Evolutionary conservation across 2,113 vertebrate species (phyloP).

Genomic region (Sapayoa aenigma): DNA sequence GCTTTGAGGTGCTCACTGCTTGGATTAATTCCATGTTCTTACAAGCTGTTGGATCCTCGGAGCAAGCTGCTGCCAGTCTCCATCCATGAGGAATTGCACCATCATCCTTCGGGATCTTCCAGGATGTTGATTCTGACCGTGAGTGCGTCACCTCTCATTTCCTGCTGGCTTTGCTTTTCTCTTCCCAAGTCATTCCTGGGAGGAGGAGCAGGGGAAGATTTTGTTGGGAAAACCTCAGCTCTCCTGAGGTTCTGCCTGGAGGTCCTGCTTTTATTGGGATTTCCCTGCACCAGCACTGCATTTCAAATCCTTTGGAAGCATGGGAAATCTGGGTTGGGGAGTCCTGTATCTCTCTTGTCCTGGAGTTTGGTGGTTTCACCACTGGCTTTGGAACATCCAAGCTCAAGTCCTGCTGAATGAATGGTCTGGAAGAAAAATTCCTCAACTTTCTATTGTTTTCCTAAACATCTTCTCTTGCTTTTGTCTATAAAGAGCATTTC

Average conservation of each 20-base stretch:
- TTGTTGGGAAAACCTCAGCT: background rate
- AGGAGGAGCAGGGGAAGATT: background rate
- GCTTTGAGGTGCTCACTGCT: background rate
- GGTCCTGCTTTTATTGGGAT: background rate
- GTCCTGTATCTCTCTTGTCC: accelerated
- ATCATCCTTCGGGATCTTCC: background rate
- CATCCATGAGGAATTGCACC: background rate
- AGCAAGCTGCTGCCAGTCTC: background rate
- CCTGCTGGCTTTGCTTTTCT: background rate
- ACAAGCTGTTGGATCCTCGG: background rate
- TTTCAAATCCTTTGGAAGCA: background rate
- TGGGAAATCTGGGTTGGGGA: background rate
- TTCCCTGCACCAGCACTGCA: background rate
- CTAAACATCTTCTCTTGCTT: background rate
- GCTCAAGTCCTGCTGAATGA: background rate
- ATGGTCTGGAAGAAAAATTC: background rate
- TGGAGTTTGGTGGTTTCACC: background rate
- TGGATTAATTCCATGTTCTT: background rate
- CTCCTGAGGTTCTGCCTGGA: background rate
- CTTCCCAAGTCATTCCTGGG: background rate
- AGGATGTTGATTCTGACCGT: background rate
- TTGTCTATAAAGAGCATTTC: background rate
- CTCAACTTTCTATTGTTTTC: background rate
- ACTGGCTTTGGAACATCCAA: background rate
- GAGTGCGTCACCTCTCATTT: background rate